phyloP scores from a whole-genome alignment of 1,140 invertebrate genomes.

The Hycleus cichorii region DNA sequence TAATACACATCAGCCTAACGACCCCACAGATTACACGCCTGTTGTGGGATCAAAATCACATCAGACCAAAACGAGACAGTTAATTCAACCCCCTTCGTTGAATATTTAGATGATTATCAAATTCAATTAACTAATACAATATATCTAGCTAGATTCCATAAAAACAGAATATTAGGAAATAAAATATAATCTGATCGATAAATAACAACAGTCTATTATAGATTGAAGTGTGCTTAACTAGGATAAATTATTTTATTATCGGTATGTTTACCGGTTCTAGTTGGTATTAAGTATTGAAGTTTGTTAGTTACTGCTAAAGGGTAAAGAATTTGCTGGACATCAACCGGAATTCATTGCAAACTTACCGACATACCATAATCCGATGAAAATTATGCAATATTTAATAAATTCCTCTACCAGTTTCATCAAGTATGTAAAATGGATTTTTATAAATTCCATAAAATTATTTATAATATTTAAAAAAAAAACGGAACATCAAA shows the following conservation, averaged over 20 bases:
- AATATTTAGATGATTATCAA: neutral
- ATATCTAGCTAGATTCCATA: neutral
- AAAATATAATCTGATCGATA: too few species aligned
- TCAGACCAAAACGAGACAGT: slow-evolving; percentile 7
- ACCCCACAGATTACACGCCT: slow-evolving; percentile 30
- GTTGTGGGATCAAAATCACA: slow-evolving; percentile 16
- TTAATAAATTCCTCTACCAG: slow-evolving; percentile 7
- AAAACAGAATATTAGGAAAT: slow-evolving; percentile 1
- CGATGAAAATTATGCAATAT: slow-evolving; percentile 16
- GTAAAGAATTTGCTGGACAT: slow-evolving; percentile 16
- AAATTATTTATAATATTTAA: neutral
- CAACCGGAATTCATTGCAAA: slow-evolving; percentile 14
- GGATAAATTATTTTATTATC: slow-evolving; percentile 5
- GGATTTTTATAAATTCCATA: neutral
- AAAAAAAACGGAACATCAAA: neutral
- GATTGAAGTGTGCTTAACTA: too few species aligned
- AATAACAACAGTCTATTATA: too few species aligned
- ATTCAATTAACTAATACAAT: neutral
- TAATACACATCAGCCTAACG: slow-evolving; percentile 38
- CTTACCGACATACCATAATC: slow-evolving; percentile 13
- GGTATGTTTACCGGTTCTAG: slow-evolving; percentile 12
- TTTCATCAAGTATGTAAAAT: neutral
- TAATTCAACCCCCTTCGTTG: neutral
- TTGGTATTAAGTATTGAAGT: neutral
- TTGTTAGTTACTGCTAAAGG: neutral